Evolutionary conservation across 1,140 invertebrate species (phyloP).

Genomic region (Helicoverpa zea): DNA sequence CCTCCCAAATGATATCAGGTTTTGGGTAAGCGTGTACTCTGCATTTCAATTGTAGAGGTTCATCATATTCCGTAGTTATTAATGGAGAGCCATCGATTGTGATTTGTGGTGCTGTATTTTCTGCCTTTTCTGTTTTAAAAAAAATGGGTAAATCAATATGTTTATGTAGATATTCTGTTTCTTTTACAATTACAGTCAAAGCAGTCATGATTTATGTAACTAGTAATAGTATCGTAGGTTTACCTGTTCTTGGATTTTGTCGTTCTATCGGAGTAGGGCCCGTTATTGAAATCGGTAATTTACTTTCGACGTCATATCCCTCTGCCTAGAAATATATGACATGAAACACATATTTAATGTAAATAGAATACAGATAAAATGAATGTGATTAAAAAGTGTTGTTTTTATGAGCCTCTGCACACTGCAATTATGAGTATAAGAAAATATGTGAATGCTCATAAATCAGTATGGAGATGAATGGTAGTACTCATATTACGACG

Average conservation of each 20-base stretch:
- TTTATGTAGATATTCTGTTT: not conserved
- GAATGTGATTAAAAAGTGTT: too few relatives aligned
- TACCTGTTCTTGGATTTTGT: slow-evolving; percentile 56
- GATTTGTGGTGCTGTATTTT: slow-evolving; percentile 51
- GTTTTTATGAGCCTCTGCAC: too few relatives aligned
- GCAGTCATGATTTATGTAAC: not conserved
- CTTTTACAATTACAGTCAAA: not conserved
- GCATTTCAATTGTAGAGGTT: slow-evolving; percentile 60
- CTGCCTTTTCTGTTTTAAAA: slow-evolving; percentile 33
- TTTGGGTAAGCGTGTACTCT: slow-evolving; percentile 62
- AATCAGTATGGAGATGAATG: too few relatives aligned
- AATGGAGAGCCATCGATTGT: slow-evolving; percentile 49
- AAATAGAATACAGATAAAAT: too few relatives aligned
- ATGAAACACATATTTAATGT: too few relatives aligned
- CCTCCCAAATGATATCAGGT: slow-evolving; percentile 63
- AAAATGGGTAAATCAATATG: too few relatives aligned
- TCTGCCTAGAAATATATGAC: slow-evolving; percentile 59
- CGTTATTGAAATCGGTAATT: slow-evolving; percentile 56
- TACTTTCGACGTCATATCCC: slow-evolving; percentile 52
- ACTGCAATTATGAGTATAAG: too few relatives aligned
- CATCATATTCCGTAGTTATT: slow-evolving; percentile 49
- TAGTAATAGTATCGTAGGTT: not conserved
- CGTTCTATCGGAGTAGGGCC: slow-evolving; percentile 60
- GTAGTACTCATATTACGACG: too few relatives aligned
- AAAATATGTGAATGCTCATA: too few relatives aligned